Evolutionary conservation across 2,113 vertebrate genomes (phyloP).

Genomic region (Choloepus hoffmanni): DNA sequence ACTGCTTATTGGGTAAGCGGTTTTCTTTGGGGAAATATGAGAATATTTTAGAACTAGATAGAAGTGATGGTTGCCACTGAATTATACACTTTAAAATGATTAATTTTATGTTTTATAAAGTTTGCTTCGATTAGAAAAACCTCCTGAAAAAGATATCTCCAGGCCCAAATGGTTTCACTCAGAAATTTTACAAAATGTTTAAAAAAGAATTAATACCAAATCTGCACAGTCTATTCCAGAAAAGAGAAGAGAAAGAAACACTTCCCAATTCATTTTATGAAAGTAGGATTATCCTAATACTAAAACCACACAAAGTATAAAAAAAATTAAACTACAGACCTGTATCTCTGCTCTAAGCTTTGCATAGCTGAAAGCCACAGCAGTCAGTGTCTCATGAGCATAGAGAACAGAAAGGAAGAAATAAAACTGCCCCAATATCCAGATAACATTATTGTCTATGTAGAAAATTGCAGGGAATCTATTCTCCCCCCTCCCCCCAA

Average conservation of each 20-base stretch:
- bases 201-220: constrained; percentile 32
- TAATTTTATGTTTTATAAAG: no score
- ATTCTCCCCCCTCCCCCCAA: not conserved
- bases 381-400: not conserved
- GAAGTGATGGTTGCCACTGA: no score
- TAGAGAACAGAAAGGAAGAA: constrained; percentile 60
- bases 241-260: constrained; percentile 50
- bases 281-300: constrained; percentile 37
- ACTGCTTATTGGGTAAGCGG: no score
- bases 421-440: constrained; percentile 11
- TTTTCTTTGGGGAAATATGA: no score
- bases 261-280: constrained; percentile 49
- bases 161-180: not conserved
- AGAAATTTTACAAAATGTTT: constrained; percentile 55
- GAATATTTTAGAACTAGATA: no score
- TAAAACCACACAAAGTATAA: constrained; percentile 31
- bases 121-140: not conserved
- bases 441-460: constrained; percentile 8
- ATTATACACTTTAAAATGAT: no score
- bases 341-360: not conserved
- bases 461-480: constrained; percentile 48
- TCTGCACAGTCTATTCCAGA: constrained; percentile 24
- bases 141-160: not conserved
- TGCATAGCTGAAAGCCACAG: constrained; percentile 12
- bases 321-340: not conserved